Conservation (phyloP, 2,797 vertebrate species). For the Scarus forsteni region DNA sequence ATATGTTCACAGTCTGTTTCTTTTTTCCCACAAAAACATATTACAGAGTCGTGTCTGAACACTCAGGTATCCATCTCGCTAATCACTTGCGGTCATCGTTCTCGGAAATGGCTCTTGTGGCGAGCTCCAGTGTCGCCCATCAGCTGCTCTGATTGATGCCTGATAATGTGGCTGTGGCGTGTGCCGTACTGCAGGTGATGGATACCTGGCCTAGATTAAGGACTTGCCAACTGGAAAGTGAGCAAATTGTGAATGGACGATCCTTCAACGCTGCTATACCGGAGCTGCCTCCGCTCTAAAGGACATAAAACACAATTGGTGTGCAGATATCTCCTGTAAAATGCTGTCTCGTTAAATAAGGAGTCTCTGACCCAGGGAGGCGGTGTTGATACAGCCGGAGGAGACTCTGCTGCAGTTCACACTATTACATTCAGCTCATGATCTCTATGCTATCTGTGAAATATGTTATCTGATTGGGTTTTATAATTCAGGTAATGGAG, state of each 20-base stretch:
- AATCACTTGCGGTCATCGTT: conserved; percentile 59
- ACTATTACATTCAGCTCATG: conserved; percentile 33
- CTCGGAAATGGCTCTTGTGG: conserved; percentile 44
- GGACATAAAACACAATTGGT: conserved; percentile 70
- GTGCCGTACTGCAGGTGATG: conserved; percentile 61
- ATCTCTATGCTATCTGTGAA: conserved; percentile 1
- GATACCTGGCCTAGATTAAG: conserved; percentile 67
- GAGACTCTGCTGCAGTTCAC: conserved; percentile 13
- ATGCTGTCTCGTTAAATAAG: conserved; percentile 62
- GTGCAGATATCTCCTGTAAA: conserved; percentile 69
- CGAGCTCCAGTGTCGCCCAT: conserved; percentile 42
- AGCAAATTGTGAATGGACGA: conserved; percentile 53
- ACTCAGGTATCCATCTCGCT: conserved; percentile 54
- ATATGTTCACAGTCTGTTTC: conserved; percentile 54
- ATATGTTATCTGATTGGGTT: conserved; percentile 26
- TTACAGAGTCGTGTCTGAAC: conserved; percentile 38
- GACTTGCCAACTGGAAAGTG: conserved; percentile 64
- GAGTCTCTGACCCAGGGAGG: conserved; percentile 40
- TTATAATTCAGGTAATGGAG: conserved; percentile 7
- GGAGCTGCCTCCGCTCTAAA: conserved; percentile 29
- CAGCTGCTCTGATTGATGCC: conserved; percentile 58
- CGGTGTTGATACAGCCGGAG: conserved; percentile 22
- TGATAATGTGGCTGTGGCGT: conserved; percentile 65
- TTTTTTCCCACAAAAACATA: conserved; percentile 54
- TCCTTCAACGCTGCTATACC: conserved; percentile 44